Evolutionary conservation across 2,113 vertebrate species (phyloP), one percentile per base, ranked within the genome.

Genomic region (Corvus cornix): DNA sequence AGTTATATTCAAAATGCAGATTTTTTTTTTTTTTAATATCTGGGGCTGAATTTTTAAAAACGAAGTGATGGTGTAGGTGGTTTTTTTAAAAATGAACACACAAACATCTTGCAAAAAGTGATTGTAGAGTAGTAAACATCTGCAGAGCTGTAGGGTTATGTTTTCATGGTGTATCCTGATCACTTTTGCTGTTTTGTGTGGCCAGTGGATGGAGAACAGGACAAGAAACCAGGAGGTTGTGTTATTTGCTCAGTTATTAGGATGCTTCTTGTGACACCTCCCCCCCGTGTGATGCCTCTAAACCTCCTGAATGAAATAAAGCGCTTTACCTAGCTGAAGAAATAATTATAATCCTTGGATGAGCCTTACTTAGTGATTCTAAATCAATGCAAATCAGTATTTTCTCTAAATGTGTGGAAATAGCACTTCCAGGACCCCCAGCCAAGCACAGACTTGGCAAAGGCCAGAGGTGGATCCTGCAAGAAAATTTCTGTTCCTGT

Each of bases 121-220:
- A 28, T 81, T 51, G 51, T 21, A 19, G 66, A 24, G 51, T 6
- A 51, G 18, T 5, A 44, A n/a, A 13, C 1, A 0, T 16, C 35
- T 76, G 53, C 39, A 89, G 30, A 59, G 13, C 39, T 1, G 0
- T 12, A 35, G 75, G 28, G 9, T 13, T 19, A 3, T n/a, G 8
- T 51, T 85, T 60, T 31, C 0, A 0, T 83, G 53, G 16, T 6
- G 7, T 20, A 12, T 6, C 49, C 35, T 27, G 3, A 13, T 56
- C 8, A 5, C 7, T 73, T 66, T 53, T 78, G 10, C 4, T 73
- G 59, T 13, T 33, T 78, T 68, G 21, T 67, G 20, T 26, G 28
- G 31, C 16, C 30, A 51, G 16, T 23, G 55, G 30, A 44, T 75
- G 35, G 59, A 58, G 46, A 76, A 7, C 10, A 49, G 68, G 41